These are phyloP conservation scores for Polietes domitor DNA, from an alignment of 2,888 invertebrate species.

Conservation along the genomic window DNA sequence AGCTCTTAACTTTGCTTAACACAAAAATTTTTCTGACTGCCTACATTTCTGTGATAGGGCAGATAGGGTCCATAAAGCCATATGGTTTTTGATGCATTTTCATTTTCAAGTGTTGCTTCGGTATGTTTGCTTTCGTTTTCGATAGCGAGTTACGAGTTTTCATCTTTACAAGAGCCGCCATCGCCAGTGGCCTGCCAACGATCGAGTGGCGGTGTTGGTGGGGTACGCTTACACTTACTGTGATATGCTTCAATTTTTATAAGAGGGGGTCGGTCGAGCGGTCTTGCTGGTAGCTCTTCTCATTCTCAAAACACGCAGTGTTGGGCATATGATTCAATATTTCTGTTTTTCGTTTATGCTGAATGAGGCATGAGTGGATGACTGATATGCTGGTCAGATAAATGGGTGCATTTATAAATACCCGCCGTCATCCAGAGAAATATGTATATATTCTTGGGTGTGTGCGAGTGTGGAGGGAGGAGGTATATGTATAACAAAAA, in stretches of 20 bases:
- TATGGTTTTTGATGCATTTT: constrained; percentile 27
- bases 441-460: background rate
- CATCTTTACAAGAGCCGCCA: constrained; percentile 21
- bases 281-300: no score
- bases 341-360: background rate
- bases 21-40: constrained; percentile 24
- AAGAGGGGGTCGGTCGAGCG: background rate
- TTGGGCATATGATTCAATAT: constrained; percentile 1
- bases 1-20: constrained; percentile 34
- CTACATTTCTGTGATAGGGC: background rate
- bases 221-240: constrained; percentile 7
- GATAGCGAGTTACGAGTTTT: background rate
- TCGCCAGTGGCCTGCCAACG: background rate
- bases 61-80: background rate
- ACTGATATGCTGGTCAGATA: constrained; percentile 32
- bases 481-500: background rate
- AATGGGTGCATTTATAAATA: constrained; percentile 18
- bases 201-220: background rate
- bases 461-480: no score
- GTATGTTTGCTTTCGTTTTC: constrained; percentile 28
- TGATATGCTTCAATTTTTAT: constrained; percentile 6
- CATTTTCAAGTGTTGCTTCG: constrained; percentile 7
- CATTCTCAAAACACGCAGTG: background rate
- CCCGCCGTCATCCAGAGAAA: background rate
- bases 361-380: background rate